Conservation (phyloP, 2,888 invertebrate species). For the Caenorhabditis sp. region DNA sequence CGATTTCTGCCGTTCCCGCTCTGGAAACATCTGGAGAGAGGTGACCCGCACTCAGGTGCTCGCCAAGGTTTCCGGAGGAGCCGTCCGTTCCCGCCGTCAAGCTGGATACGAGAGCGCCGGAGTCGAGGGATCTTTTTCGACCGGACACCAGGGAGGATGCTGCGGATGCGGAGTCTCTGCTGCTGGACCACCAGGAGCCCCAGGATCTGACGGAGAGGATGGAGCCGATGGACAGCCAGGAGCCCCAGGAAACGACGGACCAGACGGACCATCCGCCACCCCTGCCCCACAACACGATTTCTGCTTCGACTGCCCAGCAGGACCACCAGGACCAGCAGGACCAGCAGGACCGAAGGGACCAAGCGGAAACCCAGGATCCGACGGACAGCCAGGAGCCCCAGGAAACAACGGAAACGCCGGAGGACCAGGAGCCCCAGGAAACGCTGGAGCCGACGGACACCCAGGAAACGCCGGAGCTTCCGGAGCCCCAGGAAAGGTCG, state of each 20-base stretch:
- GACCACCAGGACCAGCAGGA: slow-evolving; percentile 66
- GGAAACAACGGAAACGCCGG: slow-evolving; percentile 65
- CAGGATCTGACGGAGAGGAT: slow-evolving; percentile 67
- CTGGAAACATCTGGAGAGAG: slow-evolving; percentile 71
- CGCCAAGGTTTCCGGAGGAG: slow-evolving; percentile 68
- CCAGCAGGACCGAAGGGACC: slow-evolving; percentile 73
- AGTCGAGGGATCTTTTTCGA: slow-evolving; percentile 58
- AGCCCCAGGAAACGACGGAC: slow-evolving; percentile 70
- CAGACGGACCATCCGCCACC: slow-evolving; percentile 69
- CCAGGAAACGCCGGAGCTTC: slow-evolving; percentile 67
- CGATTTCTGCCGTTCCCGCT: slow-evolving; percentile 71
- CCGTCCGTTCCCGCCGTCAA: slow-evolving; percentile 66
- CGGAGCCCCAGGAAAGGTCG: slow-evolving; percentile 66
- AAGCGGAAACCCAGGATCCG: slow-evolving; percentile 71
- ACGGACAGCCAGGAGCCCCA: slow-evolving; percentile 69
- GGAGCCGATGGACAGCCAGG: slow-evolving; percentile 70
- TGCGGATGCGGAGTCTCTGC: slow-evolving; percentile 66
- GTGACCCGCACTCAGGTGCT: slow-evolving; percentile 71
- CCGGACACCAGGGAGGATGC: slow-evolving; percentile 62
- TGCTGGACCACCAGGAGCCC: slow-evolving; percentile 66
- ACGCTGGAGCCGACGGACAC: slow-evolving; percentile 63
- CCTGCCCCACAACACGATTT: slow-evolving; percentile 66
- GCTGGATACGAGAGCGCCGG: slow-evolving; percentile 67
- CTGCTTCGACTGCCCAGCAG: slow-evolving; percentile 69
- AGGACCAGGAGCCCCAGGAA: slow-evolving; percentile 66